Percentiles rank a stretch among this genome's conserved stretches.
Evolutionary conservation across 2,797 vertebrate genomes (phyloP).

Genomic region (Sardinella longiceps): DNA sequence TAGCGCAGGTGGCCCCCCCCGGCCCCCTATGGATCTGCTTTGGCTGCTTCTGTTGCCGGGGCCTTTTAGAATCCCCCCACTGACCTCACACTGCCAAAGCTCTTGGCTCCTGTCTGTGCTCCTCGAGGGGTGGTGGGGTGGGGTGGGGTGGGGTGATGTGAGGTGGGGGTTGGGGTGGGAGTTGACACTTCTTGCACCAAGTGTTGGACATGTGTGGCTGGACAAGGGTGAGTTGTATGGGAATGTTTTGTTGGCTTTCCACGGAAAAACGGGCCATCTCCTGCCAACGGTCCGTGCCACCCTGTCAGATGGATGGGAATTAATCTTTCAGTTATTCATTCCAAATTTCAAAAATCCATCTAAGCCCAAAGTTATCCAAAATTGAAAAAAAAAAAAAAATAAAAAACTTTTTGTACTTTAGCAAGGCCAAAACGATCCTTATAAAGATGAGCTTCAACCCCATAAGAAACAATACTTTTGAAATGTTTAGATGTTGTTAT

Average conservation of each 20-base stretch:
- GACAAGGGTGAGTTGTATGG: not conserved
- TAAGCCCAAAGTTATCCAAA: not conserved
- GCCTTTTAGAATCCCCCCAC: not conserved
- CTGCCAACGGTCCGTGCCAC: not conserved
- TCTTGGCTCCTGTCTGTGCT: not conserved
- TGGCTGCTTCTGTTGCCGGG: not conserved
- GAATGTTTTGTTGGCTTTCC: not conserved
- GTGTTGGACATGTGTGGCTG: not conserved
- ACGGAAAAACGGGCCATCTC: not conserved
- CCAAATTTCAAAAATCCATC: conserved; percentile 1
- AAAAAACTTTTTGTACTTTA: not conserved
- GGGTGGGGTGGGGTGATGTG: too few relatives aligned
- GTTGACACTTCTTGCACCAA: not conserved
- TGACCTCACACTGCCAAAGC: not conserved
- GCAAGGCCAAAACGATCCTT: not conserved
- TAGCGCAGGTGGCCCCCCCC: not conserved
- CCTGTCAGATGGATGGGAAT: not conserved
- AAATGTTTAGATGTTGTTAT: too few relatives aligned
- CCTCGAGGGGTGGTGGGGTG: not conserved
- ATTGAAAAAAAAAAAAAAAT: not conserved
- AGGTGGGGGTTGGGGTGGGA: too few relatives aligned
- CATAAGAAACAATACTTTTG: too few relatives aligned
- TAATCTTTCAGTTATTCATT: not conserved
- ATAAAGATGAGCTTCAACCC: too few relatives aligned
- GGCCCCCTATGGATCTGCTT: not conserved